phyloP scores from a whole-genome alignment of 2,113 vertebrate species.

The Corythoichthys haematopterus region DNA sequence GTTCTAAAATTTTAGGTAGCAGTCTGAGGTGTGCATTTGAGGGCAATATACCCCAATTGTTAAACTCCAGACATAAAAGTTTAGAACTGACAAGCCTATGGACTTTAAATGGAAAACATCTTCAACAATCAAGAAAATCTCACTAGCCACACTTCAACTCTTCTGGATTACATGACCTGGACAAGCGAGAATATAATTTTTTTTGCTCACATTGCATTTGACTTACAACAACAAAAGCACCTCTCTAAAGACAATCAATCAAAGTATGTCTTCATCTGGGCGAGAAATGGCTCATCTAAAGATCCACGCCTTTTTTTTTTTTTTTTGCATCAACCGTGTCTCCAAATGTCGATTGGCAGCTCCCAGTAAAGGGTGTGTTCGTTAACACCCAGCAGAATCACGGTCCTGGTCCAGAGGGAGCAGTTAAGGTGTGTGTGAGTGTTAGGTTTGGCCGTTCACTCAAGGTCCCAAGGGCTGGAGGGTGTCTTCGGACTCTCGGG shows the following conservation, averaged over 20 bases:
- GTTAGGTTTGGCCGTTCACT: slow-evolving; percentile 66
- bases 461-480: slow-evolving; percentile 74
- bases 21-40: not conserved
- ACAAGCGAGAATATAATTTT: not conserved
- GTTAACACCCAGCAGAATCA: slow-evolving; percentile 41
- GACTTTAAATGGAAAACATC: not conserved
- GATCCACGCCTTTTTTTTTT: slow-evolving; percentile 51
- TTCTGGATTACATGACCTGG: not conserved
- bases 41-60: not conserved
- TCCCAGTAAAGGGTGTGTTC: slow-evolving; percentile 33
- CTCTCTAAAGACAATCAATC: slow-evolving; percentile 26
- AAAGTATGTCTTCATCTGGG: slow-evolving; percentile 29
- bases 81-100: not conserved
- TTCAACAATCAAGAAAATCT: not conserved
- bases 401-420: slow-evolving; percentile 35
- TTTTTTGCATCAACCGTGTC: slow-evolving; percentile 12
- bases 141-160: not conserved
- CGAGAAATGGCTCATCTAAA: slow-evolving; percentile 59
- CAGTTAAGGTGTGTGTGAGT: slow-evolving; percentile 46
- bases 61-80: not conserved
- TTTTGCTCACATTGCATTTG: slow-evolving; percentile 25
- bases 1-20: not conserved
- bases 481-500: slow-evolving; percentile 74
- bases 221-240: slow-evolving; percentile 23
- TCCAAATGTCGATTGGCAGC: slow-evolving; percentile 37